Evolutionary conservation across 2,113 vertebrate genomes (phyloP), one percentile per base, ranked within the genome.

Genomic region (Crypturellus undulatus): DNA sequence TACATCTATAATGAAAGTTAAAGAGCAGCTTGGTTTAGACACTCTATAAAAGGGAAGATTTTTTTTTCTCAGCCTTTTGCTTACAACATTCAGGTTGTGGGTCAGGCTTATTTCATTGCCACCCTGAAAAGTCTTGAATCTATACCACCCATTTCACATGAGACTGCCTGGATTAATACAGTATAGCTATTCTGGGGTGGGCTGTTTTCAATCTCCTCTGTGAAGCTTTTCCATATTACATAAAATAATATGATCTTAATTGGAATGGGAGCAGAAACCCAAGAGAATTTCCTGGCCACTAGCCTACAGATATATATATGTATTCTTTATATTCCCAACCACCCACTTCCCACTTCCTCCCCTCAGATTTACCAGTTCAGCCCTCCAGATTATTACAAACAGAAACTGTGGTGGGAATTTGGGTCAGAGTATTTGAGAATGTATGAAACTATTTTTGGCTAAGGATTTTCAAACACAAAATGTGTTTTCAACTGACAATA

Each of bases 1-100:
- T 0, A 2, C 4, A 40, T 45, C 36, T 67, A 34, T 56, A 84
- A 73, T 0, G 0, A 5, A 79, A 40, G 5, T 38, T 10, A 85
- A 52, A 65, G 78, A 80, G 12, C 12, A 63, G 30, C 30, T 85
- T 70, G 28, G 51, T n/a, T 68, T 72, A 28, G 3, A 5, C 11
- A 5, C 11, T 85, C 87, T 77, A 60, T 34, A 40, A 60, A 52
- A 18, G 47, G 81, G 45, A 76, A 59, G 62, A 87, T 72, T 16
- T 59, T 63, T 85, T 63, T 63, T 85, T 47, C 51, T 89, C 36
- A 88, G 30, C 10, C 62, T 87, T 85, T 73, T 56, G 5, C 38
- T 82, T 52, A 72, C 10, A 94, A 62, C 17, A 34, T 32, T 26
- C 7, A 0, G 0, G n/a, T 52, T 72, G 47, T 42, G 34, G 25